These are phyloP conservation scores for Nymphicus hollandicus DNA, from an alignment of 2,113 vertebrate genomes.

Conservation along the genomic window DNA sequence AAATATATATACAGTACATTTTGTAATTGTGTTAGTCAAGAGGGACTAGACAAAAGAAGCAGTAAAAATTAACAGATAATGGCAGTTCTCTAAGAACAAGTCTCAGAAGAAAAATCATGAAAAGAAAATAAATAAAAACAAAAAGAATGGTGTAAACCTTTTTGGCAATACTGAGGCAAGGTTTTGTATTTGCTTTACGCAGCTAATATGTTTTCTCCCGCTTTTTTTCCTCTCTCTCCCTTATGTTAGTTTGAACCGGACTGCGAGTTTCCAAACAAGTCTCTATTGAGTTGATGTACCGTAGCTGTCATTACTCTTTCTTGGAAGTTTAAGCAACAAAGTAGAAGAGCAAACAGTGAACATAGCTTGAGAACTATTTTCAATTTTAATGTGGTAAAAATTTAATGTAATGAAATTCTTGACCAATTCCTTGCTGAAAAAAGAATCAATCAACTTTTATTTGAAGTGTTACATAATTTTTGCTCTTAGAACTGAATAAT, in stretches of 20 bases:
- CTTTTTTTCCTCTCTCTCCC: not conserved
- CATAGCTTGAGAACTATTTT: not conserved
- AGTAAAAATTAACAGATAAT: not conserved
- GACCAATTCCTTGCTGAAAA: not conserved
- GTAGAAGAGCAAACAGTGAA: not conserved
- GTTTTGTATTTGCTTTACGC: not conserved
- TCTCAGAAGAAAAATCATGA: not conserved
- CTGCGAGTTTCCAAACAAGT: not conserved
- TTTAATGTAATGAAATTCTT: not conserved
- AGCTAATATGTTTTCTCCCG: not conserved
- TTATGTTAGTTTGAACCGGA: not conserved
- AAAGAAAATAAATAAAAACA: not conserved
- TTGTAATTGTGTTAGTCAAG: not conserved
- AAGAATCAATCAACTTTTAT: not conserved
- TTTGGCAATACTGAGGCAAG: not conserved
- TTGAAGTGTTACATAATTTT: not conserved
- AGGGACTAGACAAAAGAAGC: not conserved
- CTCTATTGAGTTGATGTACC: not conserved
- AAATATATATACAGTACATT: not conserved
- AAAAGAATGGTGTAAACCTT: not conserved
- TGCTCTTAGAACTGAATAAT: constrained; percentile 2
- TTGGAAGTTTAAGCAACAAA: not conserved
- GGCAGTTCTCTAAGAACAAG: not conserved
- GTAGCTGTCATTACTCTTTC: not conserved
- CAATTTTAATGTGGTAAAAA: not conserved